Percentiles rank a stretch among this genome's conserved stretches.
These are phyloP conservation scores for Scyliorhinus canicula DNA, from an alignment of 2,797 vertebrate species.

Conservation along the genomic window DNA sequence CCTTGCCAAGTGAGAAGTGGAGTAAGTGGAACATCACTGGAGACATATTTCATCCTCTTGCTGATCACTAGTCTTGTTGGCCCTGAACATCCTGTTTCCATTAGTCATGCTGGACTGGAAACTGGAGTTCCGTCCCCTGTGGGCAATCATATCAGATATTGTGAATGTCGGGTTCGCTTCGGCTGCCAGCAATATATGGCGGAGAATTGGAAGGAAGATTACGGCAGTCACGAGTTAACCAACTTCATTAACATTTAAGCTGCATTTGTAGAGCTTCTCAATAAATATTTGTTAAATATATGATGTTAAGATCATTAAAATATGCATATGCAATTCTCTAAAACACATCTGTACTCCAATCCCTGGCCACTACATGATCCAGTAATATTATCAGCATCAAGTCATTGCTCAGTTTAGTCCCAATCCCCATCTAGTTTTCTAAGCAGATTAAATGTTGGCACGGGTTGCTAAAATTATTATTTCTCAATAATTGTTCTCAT, in stretches of 20 bases:
- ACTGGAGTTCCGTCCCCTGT: slow-evolving; percentile 18
- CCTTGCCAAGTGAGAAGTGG: background rate
- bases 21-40: background rate
- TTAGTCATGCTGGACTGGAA: slow-evolving; percentile 30
- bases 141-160: background rate
- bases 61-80: slow-evolving; percentile 23
- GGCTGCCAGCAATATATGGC: background rate
- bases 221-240: background rate
- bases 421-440: background rate
- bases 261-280: background rate
- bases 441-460: background rate
- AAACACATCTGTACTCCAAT: background rate
- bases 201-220: background rate
- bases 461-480: background rate
- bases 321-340: background rate
- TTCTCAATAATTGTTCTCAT: background rate
- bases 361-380: background rate
- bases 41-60: background rate
- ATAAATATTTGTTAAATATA: background rate
- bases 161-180: background rate
- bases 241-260: background rate
- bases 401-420: background rate
- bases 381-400: background rate
- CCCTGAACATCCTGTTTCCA: slow-evolving; percentile 22
- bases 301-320: background rate